phyloP scores from a whole-genome alignment of 2,888 invertebrate species.

The Rhimphoctona megacephalus region DNA sequence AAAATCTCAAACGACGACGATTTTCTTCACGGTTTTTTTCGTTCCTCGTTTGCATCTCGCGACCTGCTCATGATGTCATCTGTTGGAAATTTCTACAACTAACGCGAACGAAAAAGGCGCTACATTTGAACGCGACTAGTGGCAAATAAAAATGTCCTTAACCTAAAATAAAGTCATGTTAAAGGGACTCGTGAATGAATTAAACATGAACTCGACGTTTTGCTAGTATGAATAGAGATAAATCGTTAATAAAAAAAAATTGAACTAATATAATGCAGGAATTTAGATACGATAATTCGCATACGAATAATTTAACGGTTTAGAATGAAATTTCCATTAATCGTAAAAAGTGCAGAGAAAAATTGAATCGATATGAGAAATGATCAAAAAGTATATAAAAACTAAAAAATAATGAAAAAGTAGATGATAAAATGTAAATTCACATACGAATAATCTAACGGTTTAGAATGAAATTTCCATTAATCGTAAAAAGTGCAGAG shows the following conservation, averaged over 20 bases:
- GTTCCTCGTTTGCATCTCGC: too few relatives aligned
- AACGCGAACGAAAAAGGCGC: neutral
- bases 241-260: neutral
- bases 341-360: neutral
- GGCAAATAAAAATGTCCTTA: too few relatives aligned
- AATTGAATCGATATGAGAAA: neutral
- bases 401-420: too few relatives aligned
- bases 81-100: constrained; percentile 3
- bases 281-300: too few relatives aligned
- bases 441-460: too few relatives aligned
- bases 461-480: neutral
- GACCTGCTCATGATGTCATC: neutral
- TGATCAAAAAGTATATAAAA: too few relatives aligned
- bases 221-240: neutral
- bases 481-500: neutral
- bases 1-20: too few relatives aligned
- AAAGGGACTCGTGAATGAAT: too few relatives aligned
- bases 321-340: neutral
- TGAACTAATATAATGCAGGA: too few relatives aligned
- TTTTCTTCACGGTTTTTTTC: too few relatives aligned
- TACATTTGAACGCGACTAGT: neutral
- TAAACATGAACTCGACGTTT: neutral
- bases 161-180: neutral
- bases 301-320: too few relatives aligned
- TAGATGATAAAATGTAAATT: too few relatives aligned